Conservation (phyloP, 37 sponge, comb jelly and placozoan species). For the Beroe forskalii region DNA sequence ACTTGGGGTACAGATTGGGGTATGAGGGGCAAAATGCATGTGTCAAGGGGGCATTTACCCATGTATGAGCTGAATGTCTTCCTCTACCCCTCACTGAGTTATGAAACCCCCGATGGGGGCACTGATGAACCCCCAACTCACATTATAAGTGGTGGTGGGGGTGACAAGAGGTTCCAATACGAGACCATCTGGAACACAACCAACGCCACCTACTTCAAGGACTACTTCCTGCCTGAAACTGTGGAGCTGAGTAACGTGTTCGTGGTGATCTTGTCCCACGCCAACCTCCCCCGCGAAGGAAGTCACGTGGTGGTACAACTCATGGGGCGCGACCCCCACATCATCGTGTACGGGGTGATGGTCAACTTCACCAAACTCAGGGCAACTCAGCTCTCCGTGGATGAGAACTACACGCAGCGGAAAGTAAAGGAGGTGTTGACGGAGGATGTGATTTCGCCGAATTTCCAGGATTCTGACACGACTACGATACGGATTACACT, state of each 20-base stretch:
- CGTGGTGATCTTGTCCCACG: background rate
- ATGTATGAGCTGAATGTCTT: background rate
- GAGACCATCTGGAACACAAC: background rate
- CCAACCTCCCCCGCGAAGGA: background rate
- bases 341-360: background rate
- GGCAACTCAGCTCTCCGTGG: background rate
- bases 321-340: background rate
- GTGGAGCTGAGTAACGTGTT: background rate
- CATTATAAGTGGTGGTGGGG: no score
- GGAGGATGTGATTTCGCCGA: background rate
- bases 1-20: slow-evolving; percentile 12
- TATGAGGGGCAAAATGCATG: background rate
- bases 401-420: background rate
- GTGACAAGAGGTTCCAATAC: background rate
- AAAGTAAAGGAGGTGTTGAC: background rate
- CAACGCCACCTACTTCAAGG: background rate
- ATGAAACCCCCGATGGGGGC: background rate
- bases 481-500: background rate
- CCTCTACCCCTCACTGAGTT: background rate
- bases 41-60: background rate
- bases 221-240: background rate
- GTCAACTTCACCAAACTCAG: background rate
- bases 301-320: background rate
- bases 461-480: background rate
- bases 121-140: no score